phyloP scores from a whole-genome alignment of 2,797 vertebrate genomes.

The Enteromius thamalakanensis region DNA sequence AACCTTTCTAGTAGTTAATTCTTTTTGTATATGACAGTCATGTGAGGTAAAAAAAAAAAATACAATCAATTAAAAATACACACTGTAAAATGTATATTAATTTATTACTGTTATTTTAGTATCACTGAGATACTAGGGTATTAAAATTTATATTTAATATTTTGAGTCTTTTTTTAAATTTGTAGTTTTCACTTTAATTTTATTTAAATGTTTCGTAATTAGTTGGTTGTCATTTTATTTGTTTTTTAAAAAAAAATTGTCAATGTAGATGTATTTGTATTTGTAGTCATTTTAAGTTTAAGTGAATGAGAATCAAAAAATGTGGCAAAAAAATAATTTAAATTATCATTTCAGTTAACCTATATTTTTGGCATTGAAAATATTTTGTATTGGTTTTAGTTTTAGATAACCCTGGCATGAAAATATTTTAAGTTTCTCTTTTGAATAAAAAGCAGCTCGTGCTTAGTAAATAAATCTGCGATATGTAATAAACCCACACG shows the following conservation, averaged over 20 bases:
- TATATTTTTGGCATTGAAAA: background rate
- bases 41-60: background rate
- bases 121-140: background rate
- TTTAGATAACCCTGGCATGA: background rate
- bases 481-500: constrained; percentile 62
- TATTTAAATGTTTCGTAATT: background rate
- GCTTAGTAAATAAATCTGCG: constrained; percentile 51
- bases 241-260: no score
- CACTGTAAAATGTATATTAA: no score
- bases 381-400: background rate
- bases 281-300: background rate
- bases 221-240: background rate
- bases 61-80: background rate
- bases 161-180: background rate
- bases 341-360: background rate
- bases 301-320: background rate
- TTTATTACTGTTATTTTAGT: background rate
- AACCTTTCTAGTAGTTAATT: background rate
- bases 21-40: background rate
- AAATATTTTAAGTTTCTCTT: background rate
- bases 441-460: background rate
- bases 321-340: background rate
- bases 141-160: background rate
- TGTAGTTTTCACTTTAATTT: background rate
- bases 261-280: background rate